Base-by-base conservation (phyloP, 2,797 vertebrate genomes). In the Alfaro cultratus region DNA sequence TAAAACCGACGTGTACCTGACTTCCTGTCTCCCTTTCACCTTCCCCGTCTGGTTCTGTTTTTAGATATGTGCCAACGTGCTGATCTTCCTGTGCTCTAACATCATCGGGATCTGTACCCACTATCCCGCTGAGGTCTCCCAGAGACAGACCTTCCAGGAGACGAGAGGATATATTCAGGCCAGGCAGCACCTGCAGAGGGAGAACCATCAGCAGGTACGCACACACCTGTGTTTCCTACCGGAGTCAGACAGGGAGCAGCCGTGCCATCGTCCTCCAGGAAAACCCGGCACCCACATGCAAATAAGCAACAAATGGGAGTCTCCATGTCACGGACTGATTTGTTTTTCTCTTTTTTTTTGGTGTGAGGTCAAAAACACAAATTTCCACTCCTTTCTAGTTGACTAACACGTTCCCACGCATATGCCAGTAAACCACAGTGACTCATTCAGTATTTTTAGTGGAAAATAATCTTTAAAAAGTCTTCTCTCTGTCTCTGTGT, bases 91-190 rank as follows among this genome's bases (percentile, higher is more conserved):
- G 80, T 99, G 98, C 94, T 98, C 98, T 88, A 99, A 99, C 46
- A 94, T 98, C 92, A 97, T 99, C 39, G 98, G 98, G 85, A 97
- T 99, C 94, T 99, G 98, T 88, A 99, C 98, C 62, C 98, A 99
- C 93, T 99, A 99, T 88, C 98, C 98, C 0, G 97, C 98, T 0
- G 98, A 99, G 92, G 98, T 99, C 81, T 99, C 98, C 5, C 98
- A 99, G 95, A 97, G 98, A 76, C 98, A 99, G 91, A 98, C 98
- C 78, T 99, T 99, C 93, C 97, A 98, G 92, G 98, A 99, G 95
- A 99, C 98, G 2, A 95, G 98, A 0, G 98, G 98, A 74, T 99
- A 98, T 90, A 99, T 99, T 92, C 98, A 99, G 94, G 98, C 98
- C 0, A 95, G 98, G 68, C 94, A 99, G 84, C 97, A 99, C 91